Base-by-base conservation (phyloP, 2,113 vertebrate genomes). In the Apteryx mantelli region DNA sequence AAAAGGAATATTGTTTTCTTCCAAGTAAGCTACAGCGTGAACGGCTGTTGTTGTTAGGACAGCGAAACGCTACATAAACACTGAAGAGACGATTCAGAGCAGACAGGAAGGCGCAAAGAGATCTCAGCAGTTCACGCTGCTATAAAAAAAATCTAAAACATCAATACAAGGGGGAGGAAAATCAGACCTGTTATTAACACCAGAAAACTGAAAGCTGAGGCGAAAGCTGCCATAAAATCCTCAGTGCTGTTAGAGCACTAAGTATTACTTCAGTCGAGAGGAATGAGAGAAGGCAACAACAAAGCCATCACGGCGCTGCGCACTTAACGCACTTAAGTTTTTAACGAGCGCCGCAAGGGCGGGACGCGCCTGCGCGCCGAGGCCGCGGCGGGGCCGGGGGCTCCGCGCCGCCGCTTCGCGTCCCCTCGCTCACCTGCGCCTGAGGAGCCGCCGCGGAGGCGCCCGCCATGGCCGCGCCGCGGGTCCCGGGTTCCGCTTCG, bases 241-340 rank as follows among this genome's bases (percentile, higher is more conserved):
- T 21, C 56, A 16, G 28, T 1, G 24, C 17, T 2, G 46, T 19
- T 19, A 7, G 17, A 48, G 46, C 46, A 18, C 46, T 18, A 19
- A 32, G 56, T 14, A 4, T 32, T 19, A 32, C 17, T 11, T 48
- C 9, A 11, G 30, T 11, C 26, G 12, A 7, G 11, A n/a, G 20
- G 3, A 11, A 26, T 7, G 9, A 4, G 26, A 16, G 48, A 3
- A 12, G 3, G 66, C 1, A 22, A 5, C 48, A 1, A 8, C 3
- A 22, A 68, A 1, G 38, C 36, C 42, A 3, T 58, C 40, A 7
- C 0, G 17, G 7, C 50, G 34, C 68, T 18, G 7, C 9, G 5
- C 7, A 48, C 7, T 18, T 11, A 40, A 18, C n/a, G 18, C 58
- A 3, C 34, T 2, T 21, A 24, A 11, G 34, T 24, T 19, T 6